Base-by-base conservation (phyloP, 2,888 invertebrate species). In the Trissoscelio sp. region DNA sequence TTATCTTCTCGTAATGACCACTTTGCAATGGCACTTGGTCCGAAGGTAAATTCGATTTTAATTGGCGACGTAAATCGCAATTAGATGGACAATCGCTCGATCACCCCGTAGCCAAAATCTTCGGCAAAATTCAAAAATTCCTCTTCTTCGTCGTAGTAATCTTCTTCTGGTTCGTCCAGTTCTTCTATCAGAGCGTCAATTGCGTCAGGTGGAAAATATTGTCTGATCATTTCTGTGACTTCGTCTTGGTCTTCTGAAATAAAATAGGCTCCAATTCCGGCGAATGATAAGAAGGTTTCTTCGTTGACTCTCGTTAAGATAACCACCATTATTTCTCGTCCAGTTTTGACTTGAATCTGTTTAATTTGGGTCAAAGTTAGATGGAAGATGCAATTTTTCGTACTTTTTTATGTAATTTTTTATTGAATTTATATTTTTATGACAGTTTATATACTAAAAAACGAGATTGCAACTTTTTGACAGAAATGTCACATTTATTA, bases 171-270 rank as follows among this genome's bases (percentile, higher is more conserved):
- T 1, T 66, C 74, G 2, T 84, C 83, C 4, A 73, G 31, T 31
- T 81, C 81, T 14, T 83, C 77, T 4, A 57, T 22, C 16, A 78
- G 48, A 0, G 75, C 4, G 75, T 87, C 86, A 4, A 79, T 60
- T 1, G 83, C 81, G 4, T 93, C 94, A 1, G 93, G 92, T 0
- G 96, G 95, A 91, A 96, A 96, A 92, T 95, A 95, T 72, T 93
- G 89, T 1, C 92, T 91, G 69, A 95, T 94, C 86, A 96, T 95
- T 55, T 92, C 91, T 24, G 92, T 92, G 0, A 96, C 96, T 31
- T 93, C 92, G 2, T 94, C 94, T 0, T 94, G 92, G 87, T 95
- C 95, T 5, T 93, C 93, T 87, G 95, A 95, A 20, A 95, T 93
- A 88, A 95, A 95, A 16, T 94, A 92, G 0, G 96, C 95, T 0